Evolutionary conservation across 2,797 vertebrate genomes (phyloP).

Genomic region (Xenentodon cancila): DNA sequence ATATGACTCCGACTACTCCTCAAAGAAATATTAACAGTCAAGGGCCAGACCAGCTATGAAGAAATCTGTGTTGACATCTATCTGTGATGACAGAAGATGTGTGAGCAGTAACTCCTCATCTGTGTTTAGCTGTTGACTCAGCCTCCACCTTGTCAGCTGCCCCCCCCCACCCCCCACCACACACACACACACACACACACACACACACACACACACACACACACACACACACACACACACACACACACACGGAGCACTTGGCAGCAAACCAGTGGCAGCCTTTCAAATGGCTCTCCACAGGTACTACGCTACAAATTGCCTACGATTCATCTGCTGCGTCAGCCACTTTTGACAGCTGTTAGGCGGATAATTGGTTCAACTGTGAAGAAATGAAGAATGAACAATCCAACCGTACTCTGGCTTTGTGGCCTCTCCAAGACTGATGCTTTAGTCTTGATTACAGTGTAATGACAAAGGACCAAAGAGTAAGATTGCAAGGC

Average conservation of each 20-base stretch:
- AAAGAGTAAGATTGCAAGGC: not conserved
- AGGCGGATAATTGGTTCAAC: constrained; percentile 72
- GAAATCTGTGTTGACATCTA: constrained; percentile 43
- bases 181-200: constrained; percentile 25
- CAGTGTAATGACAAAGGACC: constrained; percentile 23
- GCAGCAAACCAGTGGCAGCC: constrained; percentile 62
- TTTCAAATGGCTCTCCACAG: constrained; percentile 72
- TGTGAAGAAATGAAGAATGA: constrained; percentile 66
- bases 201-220: constrained; percentile 16
- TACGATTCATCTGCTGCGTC: constrained; percentile 73
- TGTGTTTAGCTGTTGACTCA: constrained; percentile 71
- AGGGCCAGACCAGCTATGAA: constrained; percentile 24
- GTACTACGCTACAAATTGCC: constrained; percentile 70
- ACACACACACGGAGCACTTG: constrained; percentile 33
- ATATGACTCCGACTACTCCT: constrained; percentile 13
- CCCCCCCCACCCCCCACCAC: constrained; percentile 2
- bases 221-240: constrained; percentile 24
- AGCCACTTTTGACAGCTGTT: constrained; percentile 71
- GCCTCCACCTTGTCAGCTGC: constrained; percentile 58
- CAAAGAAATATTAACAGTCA: constrained; percentile 21
- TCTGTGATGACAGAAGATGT: constrained; percentile 51
- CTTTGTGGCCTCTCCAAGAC: constrained; percentile 30
- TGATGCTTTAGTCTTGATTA: constrained; percentile 46
- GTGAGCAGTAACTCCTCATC: constrained; percentile 50
- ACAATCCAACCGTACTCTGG: constrained; percentile 30